Evolutionary conservation across 2,888 invertebrate species (phyloP), one percentile per base, ranked within the genome.

Genomic region (Hypomecis punctinalis): DNA sequence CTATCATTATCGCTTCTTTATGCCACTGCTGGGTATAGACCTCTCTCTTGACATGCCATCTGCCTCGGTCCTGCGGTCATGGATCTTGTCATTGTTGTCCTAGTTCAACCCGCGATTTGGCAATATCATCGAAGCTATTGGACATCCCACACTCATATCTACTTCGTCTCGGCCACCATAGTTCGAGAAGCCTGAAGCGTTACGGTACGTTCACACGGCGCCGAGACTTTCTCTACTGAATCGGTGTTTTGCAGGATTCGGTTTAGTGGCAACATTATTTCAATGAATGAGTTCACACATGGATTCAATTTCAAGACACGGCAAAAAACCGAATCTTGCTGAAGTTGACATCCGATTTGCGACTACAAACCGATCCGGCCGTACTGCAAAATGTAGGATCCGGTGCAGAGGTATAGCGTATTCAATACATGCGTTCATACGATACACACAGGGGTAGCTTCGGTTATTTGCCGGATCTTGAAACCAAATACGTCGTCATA

Each of bases 191-290:
- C n/a, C n/a, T n/a, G n/a, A n/a, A n/a, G n/a, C n/a, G 39, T 39
- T 8, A 39, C 39, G 39, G 39, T 39, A 39, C 39, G 39, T 39
- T 39, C 39, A 39, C 39, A 67, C 67, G 63, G 61, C 67, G 61
- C 63, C 63, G 67, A 63, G 63, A 63, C 57, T 63, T 67, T 67
- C 63, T 67, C 66, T 66, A 62, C 61, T 62, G 66, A 51, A 66
- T 66, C 68, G 65, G 63, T 68, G 66, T 68, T 69, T 71, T 68
- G 68, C 63, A 66, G 68, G 68, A 68, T 68, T 63, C 68, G 70
- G 70, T 70, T 70, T 66, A 70, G 68, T 68, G 53, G 60, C 64
- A 66, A 35, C 23, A 67, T 62, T 69, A 69, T 69, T 69, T 67
- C 65, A 67, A 69, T 67, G 63, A 65, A 67, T 8, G 67, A 69